Conservation (phyloP, 2,797 vertebrate species). For the Vultur gryphus region DNA sequence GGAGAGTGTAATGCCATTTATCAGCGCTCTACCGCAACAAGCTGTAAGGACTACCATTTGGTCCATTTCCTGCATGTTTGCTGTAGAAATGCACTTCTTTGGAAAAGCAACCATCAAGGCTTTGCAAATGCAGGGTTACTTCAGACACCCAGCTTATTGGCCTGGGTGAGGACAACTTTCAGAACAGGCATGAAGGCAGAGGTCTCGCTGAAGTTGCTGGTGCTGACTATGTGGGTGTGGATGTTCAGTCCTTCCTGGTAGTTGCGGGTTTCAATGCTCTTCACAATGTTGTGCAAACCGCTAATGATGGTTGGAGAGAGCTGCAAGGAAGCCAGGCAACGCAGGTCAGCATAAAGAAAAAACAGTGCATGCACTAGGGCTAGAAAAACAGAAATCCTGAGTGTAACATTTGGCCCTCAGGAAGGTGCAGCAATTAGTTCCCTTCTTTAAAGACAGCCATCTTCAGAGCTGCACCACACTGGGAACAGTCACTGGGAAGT, state of each 20-base stretch:
- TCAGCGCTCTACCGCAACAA: slow-evolving; percentile 30
- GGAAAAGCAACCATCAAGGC: slow-evolving; percentile 36
- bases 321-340: slow-evolving; percentile 71
- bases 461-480: background rate
- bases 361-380: background rate
- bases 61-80: slow-evolving; percentile 3
- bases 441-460: background rate
- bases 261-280: slow-evolving; percentile 85
- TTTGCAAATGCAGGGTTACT: background rate
- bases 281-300: slow-evolving; percentile 90
- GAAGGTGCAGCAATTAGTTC: background rate
- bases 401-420: background rate
- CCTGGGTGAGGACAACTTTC: slow-evolving; percentile 96
- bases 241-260: slow-evolving; percentile 90
- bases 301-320: slow-evolving; percentile 89
- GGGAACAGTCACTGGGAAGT: background rate
- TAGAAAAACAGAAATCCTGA: background rate
- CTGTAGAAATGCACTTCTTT: slow-evolving; percentile 62
- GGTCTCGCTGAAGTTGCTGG: slow-evolving; percentile 98
- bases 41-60: background rate
- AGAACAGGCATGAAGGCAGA: slow-evolving; percentile 98
- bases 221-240: slow-evolving; percentile 97
- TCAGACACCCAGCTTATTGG: slow-evolving; percentile 91
- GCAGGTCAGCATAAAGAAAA: background rate
- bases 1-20: slow-evolving; percentile 24